phyloP scores from a whole-genome alignment of 2,888 invertebrate species.

The Leucania comma region DNA sequence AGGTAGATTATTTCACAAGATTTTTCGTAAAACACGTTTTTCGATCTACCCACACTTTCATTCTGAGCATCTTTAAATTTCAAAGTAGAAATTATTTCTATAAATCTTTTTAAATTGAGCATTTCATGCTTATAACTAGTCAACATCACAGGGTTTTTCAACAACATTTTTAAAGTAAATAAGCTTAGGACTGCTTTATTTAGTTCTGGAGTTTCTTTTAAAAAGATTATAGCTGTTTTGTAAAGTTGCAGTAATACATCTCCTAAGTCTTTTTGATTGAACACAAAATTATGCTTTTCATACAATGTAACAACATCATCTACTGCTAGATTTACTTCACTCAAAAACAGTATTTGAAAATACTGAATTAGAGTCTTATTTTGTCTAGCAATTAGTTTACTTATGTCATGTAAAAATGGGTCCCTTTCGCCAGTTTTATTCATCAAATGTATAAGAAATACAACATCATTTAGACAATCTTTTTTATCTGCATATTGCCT shows the following conservation, averaged over 20 bases:
- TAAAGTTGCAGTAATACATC: slow-evolving; percentile 74
- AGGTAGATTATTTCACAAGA: slow-evolving; percentile 77
- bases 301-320: slow-evolving; percentile 72
- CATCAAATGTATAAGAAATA: slow-evolving; percentile 73
- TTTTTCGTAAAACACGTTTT: slow-evolving; percentile 81
- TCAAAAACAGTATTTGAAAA: slow-evolving; percentile 71
- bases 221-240: slow-evolving; percentile 71
- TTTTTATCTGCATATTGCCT: slow-evolving; percentile 80
- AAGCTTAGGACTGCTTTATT: slow-evolving; percentile 76
- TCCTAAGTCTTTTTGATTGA: slow-evolving; percentile 57
- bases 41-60: slow-evolving; percentile 78
- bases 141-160: slow-evolving; percentile 63
- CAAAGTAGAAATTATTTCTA: slow-evolving; percentile 67
- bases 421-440: slow-evolving; percentile 63
- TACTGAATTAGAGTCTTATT: slow-evolving; percentile 75
- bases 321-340: slow-evolving; percentile 69
- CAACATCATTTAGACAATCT: slow-evolving; percentile 74
- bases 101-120: slow-evolving; percentile 68
- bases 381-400: slow-evolving; percentile 64
- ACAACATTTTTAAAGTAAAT: slow-evolving; percentile 72
- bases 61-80: slow-evolving; percentile 64
- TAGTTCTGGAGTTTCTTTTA: slow-evolving; percentile 72
- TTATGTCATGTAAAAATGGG: slow-evolving; percentile 16
- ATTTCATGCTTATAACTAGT: slow-evolving; percentile 73
- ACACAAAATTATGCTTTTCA: slow-evolving; percentile 62